These are phyloP conservation scores for Drosophila paramelanica DNA, from an alignment of 2,888 invertebrate species.

Conservation along the genomic window DNA sequence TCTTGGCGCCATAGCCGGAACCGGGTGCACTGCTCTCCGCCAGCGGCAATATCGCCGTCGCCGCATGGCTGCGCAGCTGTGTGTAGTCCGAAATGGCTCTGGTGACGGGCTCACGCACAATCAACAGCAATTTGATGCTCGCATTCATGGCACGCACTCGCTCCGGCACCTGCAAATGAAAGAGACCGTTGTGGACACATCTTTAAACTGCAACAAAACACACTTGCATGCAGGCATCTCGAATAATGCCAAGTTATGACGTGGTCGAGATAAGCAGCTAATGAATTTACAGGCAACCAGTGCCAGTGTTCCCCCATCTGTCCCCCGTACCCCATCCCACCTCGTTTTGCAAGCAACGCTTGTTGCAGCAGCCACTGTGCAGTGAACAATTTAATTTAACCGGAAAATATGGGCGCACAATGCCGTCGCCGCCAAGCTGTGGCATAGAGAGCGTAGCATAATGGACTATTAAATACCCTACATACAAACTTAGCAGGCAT, in stretches of 20 bases:
- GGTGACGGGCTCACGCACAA: slow-evolving; percentile 98
- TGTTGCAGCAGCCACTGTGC: slow-evolving; percentile 67
- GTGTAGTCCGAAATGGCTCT: slow-evolving; percentile 98
- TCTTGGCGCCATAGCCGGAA: slow-evolving; percentile 48
- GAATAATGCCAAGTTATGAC: slow-evolving; percentile 38
- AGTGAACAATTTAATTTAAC: slow-evolving; percentile 77
- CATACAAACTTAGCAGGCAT: not conserved
- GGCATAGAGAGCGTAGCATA: slow-evolving; percentile 18
- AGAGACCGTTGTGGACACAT: not conserved
- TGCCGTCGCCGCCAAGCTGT: slow-evolving; percentile 37
- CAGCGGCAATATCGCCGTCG: slow-evolving; percentile 89
- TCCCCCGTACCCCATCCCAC: not conserved
- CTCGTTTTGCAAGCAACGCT: slow-evolving; percentile 1
- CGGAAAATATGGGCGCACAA: slow-evolving; percentile 68
- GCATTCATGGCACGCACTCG: slow-evolving; percentile 97
- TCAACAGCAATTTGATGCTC: slow-evolving; percentile 94
- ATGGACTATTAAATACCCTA: slow-evolving; percentile 11
- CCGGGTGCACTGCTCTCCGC: slow-evolving; percentile 68
- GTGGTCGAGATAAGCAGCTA: slow-evolving; percentile 45
- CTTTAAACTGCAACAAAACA: slow-evolving; percentile 14
- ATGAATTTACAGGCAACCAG: slow-evolving; percentile 53
- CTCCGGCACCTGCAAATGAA: slow-evolving; percentile 91
- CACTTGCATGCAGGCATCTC: not conserved
- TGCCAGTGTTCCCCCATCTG: slow-evolving; percentile 6
- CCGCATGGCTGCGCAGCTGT: slow-evolving; percentile 93